Evolutionary conservation across 2,888 invertebrate species (phyloP).

Genomic region (Galeopsomyia nigrocyanea): DNA sequence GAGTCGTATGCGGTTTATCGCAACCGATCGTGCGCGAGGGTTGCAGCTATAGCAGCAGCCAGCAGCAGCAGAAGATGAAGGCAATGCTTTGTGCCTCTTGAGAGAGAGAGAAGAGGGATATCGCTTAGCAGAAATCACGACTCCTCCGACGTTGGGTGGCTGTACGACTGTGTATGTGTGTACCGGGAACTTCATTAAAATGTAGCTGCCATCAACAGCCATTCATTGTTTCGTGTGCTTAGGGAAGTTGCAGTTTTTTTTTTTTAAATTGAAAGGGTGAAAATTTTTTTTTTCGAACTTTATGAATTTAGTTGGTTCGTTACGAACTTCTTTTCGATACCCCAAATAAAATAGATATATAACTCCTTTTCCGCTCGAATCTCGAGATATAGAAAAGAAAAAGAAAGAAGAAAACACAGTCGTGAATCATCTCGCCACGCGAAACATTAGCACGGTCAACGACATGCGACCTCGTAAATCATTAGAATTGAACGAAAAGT

Average conservation of each 20-base stretch:
- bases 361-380: too few species aligned
- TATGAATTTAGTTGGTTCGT: too few species aligned
- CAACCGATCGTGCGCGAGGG: slow-evolving; percentile 34
- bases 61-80: slow-evolving; percentile 39
- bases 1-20: slow-evolving; percentile 26
- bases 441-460: not conserved
- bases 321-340: too few species aligned
- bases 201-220: slow-evolving; percentile 37
- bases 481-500: slow-evolving; percentile 37
- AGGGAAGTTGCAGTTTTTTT: not conserved
- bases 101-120: slow-evolving; percentile 34
- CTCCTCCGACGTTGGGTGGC: slow-evolving; percentile 38
- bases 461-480: slow-evolving; percentile 31
- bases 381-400: not conserved
- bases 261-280: not conserved
- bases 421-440: slow-evolving; percentile 8
- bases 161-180: slow-evolving; percentile 16
- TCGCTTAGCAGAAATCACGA: slow-evolving; percentile 47
- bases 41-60: slow-evolving; percentile 21
- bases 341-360: too few species aligned
- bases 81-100: slow-evolving; percentile 41
- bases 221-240: slow-evolving; percentile 40
- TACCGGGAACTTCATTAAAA: slow-evolving; percentile 57
- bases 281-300: too few species aligned
- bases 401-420: not conserved